A percentile compares a stretch with the other conserved stretches of the same genome.
Evolutionary conservation across 92 coral and sea anemone genomes (phyloP).

Genomic region (Phenganax marumi): DNA sequence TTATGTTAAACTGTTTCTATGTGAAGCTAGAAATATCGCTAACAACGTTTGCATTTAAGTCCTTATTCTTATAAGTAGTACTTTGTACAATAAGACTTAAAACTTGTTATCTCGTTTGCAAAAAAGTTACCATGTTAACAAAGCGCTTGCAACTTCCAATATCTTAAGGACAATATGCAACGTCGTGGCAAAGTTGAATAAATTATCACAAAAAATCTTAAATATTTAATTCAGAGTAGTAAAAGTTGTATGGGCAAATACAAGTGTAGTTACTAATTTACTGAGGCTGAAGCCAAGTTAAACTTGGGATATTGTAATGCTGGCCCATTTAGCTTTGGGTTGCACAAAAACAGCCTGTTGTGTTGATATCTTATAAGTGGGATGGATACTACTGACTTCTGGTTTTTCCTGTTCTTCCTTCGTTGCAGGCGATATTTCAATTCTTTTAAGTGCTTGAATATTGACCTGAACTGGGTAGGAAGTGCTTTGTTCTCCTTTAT

Average conservation of each 20-base stretch:
- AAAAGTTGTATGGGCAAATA: background rate
- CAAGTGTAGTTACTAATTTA: background rate
- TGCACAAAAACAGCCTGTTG: conserved; percentile 38
- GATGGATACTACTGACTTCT: background rate
- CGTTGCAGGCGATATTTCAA: background rate
- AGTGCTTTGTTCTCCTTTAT: background rate
- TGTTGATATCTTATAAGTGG: background rate
- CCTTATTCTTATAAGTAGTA: too few relatives aligned
- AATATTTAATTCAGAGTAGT: background rate
- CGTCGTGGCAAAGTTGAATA: background rate
- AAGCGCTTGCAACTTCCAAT: too few relatives aligned
- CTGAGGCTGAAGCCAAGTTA: background rate
- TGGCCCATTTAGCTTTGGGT: conserved; percentile 40
- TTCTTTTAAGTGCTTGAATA: conserved; percentile 18
- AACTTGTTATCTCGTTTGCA: too few relatives aligned
- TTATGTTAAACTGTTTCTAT: too few relatives aligned
- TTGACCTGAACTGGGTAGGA: conserved; percentile 20
- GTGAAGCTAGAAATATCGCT: too few relatives aligned
- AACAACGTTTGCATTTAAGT: too few relatives aligned
- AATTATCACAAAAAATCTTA: background rate
- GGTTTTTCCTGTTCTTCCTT: background rate
- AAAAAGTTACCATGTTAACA: too few relatives aligned
- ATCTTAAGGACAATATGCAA: too few relatives aligned
- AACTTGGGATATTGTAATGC: conserved; percentile 40
- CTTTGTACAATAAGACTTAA: too few relatives aligned